Conservation (phyloP, 64 coral and sea anemone species). For the Stichodactyla mertensii region DNA sequence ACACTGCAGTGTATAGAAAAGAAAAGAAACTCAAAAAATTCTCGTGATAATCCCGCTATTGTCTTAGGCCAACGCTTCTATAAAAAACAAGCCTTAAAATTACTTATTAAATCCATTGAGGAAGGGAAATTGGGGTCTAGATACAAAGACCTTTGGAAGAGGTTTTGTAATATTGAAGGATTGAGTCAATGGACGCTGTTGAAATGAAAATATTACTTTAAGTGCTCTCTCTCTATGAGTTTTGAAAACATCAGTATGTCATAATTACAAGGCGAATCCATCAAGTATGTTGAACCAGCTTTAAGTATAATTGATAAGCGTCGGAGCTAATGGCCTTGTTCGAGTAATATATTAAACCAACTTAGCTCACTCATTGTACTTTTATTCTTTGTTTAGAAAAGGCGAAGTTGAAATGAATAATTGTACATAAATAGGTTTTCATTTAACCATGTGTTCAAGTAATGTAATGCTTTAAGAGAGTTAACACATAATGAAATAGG, state of each 20-base stretch:
- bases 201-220: neutral
- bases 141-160: neutral
- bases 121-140: neutral
- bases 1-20: neutral
- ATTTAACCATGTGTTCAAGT: neutral
- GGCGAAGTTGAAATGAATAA: neutral
- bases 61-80: neutral
- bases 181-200: neutral
- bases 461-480: neutral
- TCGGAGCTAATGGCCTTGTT: neutral
- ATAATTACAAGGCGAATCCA: neutral
- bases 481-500: neutral
- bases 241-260: neutral
- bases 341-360: neutral
- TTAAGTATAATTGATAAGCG: neutral
- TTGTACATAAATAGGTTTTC: neutral
- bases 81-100: neutral
- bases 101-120: neutral
- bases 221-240: neutral
- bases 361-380: neutral
- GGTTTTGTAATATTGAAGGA: neutral
- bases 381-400: neutral
- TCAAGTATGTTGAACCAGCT: neutral
- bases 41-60: neutral
- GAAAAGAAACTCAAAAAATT: neutral